These are phyloP conservation scores for Oscarella lobularis DNA, from an alignment of 37 sponge, comb jelly and placozoan genomes.

Conservation along the genomic window DNA sequence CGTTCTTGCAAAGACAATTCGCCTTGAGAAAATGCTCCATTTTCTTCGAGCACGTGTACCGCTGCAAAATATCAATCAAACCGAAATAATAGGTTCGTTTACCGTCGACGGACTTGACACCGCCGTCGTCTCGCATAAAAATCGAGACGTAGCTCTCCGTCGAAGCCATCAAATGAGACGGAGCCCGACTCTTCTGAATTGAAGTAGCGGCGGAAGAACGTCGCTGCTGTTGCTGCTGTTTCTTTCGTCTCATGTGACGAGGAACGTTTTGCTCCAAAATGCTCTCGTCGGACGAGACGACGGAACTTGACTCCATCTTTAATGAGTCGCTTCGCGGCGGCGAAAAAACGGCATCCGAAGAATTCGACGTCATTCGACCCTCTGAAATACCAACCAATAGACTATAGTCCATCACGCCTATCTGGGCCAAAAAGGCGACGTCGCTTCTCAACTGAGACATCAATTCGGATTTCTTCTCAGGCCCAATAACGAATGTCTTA, in stretches of 20 bases:
- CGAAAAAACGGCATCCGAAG: background rate
- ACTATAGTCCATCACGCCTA: slow-evolving; percentile 82
- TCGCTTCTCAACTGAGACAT: slow-evolving; percentile 61
- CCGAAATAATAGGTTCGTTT: slow-evolving; percentile 64
- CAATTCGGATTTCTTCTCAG: slow-evolving; percentile 39
- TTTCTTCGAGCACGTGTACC: slow-evolving; percentile 62
- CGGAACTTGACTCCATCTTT: background rate
- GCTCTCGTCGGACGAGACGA: background rate
- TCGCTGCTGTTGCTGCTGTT: too few species aligned
- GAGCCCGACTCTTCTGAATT: too few species aligned
- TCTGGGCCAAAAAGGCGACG: slow-evolving; percentile 32
- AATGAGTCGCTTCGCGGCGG: background rate
- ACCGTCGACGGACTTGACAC: background rate
- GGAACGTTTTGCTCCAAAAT: background rate
- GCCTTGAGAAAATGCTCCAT: slow-evolving; percentile 60
- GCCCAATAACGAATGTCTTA: slow-evolving; percentile 32
- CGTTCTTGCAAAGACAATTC: slow-evolving; percentile 25
- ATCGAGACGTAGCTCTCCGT: background rate
- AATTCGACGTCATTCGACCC: background rate
- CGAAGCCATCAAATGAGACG: background rate
- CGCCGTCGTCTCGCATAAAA: background rate
- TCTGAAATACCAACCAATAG: background rate
- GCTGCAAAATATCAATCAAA: slow-evolving; percentile 78
- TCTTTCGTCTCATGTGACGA: too few species aligned
- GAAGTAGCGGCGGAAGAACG: too few species aligned